Evolutionary conservation across 2,113 vertebrate genomes (phyloP), one percentile per base, ranked within the genome.

Genomic region (Bolborhynchus lineola): DNA sequence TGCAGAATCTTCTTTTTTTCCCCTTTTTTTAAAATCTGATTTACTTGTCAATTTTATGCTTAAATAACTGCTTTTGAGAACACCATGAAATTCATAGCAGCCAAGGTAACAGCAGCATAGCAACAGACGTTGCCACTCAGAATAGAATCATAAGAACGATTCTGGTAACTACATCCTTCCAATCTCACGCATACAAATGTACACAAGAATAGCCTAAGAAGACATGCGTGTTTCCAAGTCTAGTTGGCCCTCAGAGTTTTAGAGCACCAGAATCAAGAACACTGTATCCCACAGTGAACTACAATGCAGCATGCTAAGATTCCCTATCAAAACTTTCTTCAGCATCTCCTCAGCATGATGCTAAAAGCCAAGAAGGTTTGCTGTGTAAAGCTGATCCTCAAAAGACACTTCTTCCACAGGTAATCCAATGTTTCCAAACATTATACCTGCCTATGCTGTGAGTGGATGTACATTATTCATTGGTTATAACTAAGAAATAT

Each of bases 81-180:
- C 80, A 93, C 41, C 24, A 33, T 63, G 88, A 93, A 96, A 93
- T 77, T 94, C 86, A 68, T 21, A 89, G 95, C 37, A 95, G 94
- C 91, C 93, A 96, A 89, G 85, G 81, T 89, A 96, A 92, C 83
- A 82, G 94, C 79, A 91, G 80, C 71, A 0, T 95, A 96, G 96
- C 94, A 96, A 97, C 95, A 95, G 95, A 95, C 39, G 1, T n/a
- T 94, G 91, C 74, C 92, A 39, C 90, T 97, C 44, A 86, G 90
- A 96, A 89, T 68, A 96, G 86, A 92, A 90, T 81, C 23, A 0
- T 26, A 93, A 77, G 69, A 83, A 81, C 1, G 16, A 74, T 91
- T 80, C 91, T 92, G 88, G 52, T 49, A 90, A 57, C 49, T 49
- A 41, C 9, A 3, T 92, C 57, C 88, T 92, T 81, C 55, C 75